Percentiles rank a stretch among this genome's conserved stretches.
These are phyloP conservation scores for Andrena bucephala DNA, from an alignment of 2,888 invertebrate genomes.

Conservation along the genomic window DNA sequence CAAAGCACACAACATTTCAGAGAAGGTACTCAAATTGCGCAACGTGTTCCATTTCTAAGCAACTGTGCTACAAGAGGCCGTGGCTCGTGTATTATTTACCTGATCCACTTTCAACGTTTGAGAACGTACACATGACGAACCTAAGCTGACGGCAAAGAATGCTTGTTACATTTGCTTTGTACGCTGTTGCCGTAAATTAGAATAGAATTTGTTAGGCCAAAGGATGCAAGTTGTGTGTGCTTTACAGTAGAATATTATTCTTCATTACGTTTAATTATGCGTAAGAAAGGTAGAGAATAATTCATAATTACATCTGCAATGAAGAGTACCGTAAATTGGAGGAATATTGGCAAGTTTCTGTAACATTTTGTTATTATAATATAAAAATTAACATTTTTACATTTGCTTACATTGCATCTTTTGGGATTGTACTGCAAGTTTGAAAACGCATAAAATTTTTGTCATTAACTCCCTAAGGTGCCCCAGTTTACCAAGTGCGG, in stretches of 20 bases:
- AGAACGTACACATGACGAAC: slow-evolving; percentile 45
- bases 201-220: slow-evolving; percentile 1
- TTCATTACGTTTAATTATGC: too few species aligned
- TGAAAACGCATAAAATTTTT: too few species aligned
- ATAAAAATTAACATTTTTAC: too few species aligned
- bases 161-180: neutral
- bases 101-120: slow-evolving; percentile 54
- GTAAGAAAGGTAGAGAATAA: too few species aligned
- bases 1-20: neutral
- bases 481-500: too few species aligned
- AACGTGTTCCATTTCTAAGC: slow-evolving; percentile 38
- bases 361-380: too few species aligned
- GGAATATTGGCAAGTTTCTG: too few species aligned
- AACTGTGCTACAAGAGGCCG: slow-evolving; percentile 14
- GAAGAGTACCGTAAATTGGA: too few species aligned
- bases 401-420: too few species aligned
- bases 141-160: slow-evolving; percentile 13
- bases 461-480: too few species aligned
- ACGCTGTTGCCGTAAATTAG: slow-evolving; percentile 1
- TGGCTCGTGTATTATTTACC: slow-evolving; percentile 53
- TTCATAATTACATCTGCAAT: too few species aligned
- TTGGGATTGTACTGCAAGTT: too few species aligned
- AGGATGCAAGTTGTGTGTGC: slow-evolving; percentile 8
- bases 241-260: neutral
- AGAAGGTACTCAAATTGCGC: slow-evolving; percentile 1